Conservation (phyloP, 53 echinoderm and acorn worm genomes). For the Echinarachnius parma region DNA sequence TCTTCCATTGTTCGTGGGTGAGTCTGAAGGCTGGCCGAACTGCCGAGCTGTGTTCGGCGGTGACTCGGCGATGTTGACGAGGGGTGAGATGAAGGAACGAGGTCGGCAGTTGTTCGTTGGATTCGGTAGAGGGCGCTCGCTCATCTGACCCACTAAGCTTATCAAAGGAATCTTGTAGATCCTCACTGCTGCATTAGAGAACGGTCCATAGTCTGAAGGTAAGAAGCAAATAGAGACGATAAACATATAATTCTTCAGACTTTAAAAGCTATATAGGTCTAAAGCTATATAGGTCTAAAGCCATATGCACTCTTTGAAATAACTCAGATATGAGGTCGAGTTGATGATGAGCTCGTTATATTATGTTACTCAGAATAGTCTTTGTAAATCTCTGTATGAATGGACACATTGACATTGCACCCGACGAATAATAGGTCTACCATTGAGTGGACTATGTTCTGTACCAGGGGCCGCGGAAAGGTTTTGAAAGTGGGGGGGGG, state of each 20-base stretch:
- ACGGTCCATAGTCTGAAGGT: conserved; percentile 23
- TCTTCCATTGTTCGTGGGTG: conserved; percentile 18
- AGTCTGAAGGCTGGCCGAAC: conserved; percentile 23
- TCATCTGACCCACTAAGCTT: conserved; percentile 92
- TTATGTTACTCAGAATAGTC: too few species aligned
- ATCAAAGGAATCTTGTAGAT: conserved; percentile 90
- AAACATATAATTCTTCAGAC: neutral
- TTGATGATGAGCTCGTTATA: too few species aligned
- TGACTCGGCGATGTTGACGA: conserved; percentile 86
- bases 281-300: too few species aligned
- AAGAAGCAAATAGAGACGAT: neutral
- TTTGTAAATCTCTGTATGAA: too few species aligned
- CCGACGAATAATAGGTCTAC: too few species aligned
- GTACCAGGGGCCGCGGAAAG: too few species aligned
- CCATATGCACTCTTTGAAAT: neutral
- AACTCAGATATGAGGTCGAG: neutral
- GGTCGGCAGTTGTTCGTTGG: conserved; percentile 67
- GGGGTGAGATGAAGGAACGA: conserved; percentile 84
- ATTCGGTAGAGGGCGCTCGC: conserved; percentile 62
- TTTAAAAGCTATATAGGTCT: too few species aligned
- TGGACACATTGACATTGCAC: too few species aligned
- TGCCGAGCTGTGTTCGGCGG: conserved; percentile 44
- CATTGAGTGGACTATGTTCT: too few species aligned
- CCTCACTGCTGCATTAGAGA: conserved; percentile 60
- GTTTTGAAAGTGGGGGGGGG: too few species aligned